These are phyloP conservation scores for Ceriagrion tenellum DNA, from an alignment of 2,888 invertebrate genomes.

Conservation along the genomic window DNA sequence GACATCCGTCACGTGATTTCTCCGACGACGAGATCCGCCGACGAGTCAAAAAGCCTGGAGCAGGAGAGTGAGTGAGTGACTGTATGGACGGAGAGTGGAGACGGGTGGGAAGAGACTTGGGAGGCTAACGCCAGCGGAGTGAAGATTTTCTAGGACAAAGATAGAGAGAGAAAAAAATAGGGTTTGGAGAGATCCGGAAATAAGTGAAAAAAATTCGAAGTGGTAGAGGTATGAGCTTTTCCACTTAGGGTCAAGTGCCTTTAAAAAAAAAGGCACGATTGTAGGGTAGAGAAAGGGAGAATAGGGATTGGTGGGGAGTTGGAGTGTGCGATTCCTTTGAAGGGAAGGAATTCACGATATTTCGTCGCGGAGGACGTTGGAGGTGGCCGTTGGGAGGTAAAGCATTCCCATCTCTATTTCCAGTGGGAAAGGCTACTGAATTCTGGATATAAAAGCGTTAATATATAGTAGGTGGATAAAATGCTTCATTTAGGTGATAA, in stretches of 20 bases:
- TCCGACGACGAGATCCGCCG: not conserved
- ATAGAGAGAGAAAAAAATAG: not conserved
- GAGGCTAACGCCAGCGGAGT: not conserved
- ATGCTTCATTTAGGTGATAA: too few species aligned
- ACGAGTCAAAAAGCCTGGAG: not conserved
- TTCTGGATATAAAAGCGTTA: too few species aligned
- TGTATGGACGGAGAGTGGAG: not conserved
- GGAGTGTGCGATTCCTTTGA: not conserved
- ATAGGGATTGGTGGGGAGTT: not conserved
- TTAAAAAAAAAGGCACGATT: not conserved
- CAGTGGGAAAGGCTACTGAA: too few species aligned
- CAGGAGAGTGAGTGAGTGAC: not conserved
- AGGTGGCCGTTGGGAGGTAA: not conserved
- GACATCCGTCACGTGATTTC: not conserved
- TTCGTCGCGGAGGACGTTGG: not conserved
- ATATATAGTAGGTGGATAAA: too few species aligned
- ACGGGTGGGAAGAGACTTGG: not conserved
- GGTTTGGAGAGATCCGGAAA: not conserved
- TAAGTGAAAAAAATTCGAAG: not conserved
- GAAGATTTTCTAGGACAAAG: not conserved
- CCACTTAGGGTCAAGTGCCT: conserved; percentile 12
- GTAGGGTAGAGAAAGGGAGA: not conserved
- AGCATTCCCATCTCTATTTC: too few species aligned
- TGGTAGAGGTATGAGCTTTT: conserved; percentile 16
- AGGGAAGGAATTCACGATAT: not conserved